Evolutionary conservation across 2,113 vertebrate genomes (phyloP).

Genomic region (Lamprotornis superbus): DNA sequence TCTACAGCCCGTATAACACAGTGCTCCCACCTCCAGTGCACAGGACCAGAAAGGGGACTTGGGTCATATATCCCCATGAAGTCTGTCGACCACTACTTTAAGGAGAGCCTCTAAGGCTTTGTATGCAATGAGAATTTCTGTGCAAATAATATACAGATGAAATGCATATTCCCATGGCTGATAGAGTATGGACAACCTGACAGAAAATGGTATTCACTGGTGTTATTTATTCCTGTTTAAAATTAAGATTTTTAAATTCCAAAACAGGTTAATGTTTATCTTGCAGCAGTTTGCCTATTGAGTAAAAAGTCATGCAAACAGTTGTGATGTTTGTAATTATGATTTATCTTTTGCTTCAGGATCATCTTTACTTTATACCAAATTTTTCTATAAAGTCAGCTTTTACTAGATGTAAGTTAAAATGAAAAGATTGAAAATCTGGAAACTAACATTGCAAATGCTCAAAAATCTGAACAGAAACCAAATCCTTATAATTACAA

Average conservation of each 20-base stretch:
- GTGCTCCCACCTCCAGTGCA: not conserved
- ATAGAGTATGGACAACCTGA: not conserved
- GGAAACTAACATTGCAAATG: not conserved
- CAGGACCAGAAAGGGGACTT: not conserved
- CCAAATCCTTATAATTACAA: not conserved
- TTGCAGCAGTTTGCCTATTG: not conserved
- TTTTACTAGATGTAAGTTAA: not conserved
- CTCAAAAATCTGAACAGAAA: not conserved
- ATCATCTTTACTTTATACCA: not conserved
- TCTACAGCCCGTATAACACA: fast-evolving
- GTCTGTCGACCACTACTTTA: not conserved
- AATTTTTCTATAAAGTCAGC: not conserved
- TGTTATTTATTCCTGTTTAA: not conserved
- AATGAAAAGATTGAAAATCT: not conserved
- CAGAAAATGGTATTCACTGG: not conserved
- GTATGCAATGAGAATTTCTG: not conserved
- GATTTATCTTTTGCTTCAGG: not conserved
- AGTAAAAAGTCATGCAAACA: not conserved
- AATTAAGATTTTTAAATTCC: not conserved
- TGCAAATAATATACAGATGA: not conserved
- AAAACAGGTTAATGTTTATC: not conserved
- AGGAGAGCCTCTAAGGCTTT: not conserved
- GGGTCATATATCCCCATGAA: fast-evolving
- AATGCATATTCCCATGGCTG: not conserved
- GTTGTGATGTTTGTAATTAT: not conserved